phyloP scores from a whole-genome alignment of 2,888 invertebrate species.

The Dasysyrphus tricinctus region DNA sequence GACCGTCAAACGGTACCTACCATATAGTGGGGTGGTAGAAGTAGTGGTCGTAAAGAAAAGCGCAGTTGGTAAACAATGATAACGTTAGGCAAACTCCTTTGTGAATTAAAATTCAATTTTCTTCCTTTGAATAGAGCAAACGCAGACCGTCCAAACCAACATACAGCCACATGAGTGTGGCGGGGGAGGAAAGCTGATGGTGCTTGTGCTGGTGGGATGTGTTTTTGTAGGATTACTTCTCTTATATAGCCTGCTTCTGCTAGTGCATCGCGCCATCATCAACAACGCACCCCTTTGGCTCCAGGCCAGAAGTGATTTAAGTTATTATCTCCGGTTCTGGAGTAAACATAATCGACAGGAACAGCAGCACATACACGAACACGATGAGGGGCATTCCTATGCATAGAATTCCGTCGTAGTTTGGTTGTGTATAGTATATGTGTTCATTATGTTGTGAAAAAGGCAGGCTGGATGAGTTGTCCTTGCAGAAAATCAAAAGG shows the following conservation, averaged over 20 bases:
- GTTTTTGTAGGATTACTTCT: not conserved
- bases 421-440: not conserved
- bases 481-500: slow-evolving; percentile 44
- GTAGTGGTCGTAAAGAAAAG: slow-evolving; percentile 63
- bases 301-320: slow-evolving; percentile 70
- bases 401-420: slow-evolving; percentile 14
- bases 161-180: slow-evolving; percentile 16
- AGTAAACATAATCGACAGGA: slow-evolving; percentile 73
- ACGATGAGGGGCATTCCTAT: slow-evolving; percentile 37
- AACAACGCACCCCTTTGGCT: slow-evolving; percentile 25
- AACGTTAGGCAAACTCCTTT: slow-evolving; percentile 75
- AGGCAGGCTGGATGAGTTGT: slow-evolving; percentile 43
- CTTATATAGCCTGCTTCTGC: not conserved
- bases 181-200: not conserved
- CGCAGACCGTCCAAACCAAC: slow-evolving; percentile 59
- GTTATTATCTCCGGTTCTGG: slow-evolving; percentile 73
- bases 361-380: slow-evolving; percentile 16
- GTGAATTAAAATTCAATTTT: slow-evolving; percentile 76
- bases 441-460: slow-evolving; percentile 48
- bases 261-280: not conserved
- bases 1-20: slow-evolving; percentile 35
- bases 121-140: slow-evolving; percentile 69
- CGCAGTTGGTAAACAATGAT: slow-evolving; percentile 76
- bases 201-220: not conserved
- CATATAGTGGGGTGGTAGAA: not conserved